Conservation (phyloP, 2,888 invertebrate species). For the Druceiella hillmani region DNA sequence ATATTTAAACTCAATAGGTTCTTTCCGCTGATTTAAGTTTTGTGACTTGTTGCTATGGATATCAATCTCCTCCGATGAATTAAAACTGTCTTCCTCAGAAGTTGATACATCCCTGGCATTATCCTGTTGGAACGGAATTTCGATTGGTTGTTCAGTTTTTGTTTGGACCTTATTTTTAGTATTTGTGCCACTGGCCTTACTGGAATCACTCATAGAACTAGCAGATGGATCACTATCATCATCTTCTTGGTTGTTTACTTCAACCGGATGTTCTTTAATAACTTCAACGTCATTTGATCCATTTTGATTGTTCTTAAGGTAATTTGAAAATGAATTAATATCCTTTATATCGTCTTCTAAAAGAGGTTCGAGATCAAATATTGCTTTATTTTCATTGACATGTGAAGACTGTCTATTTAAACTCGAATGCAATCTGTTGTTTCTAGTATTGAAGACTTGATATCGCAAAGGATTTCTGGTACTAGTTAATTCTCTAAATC, state of each 20-base stretch:
- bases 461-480: too few species aligned
- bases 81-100: too few species aligned
- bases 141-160: constrained; percentile 14
- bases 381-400: constrained; percentile 46
- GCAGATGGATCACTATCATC: constrained; percentile 44
- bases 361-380: constrained; percentile 51
- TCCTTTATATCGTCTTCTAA: constrained; percentile 55
- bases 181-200: constrained; percentile 30
- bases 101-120: too few species aligned
- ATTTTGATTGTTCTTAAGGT: constrained; percentile 41
- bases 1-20: too few species aligned
- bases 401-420: constrained; percentile 24
- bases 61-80: too few species aligned
- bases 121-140: constrained; percentile 10
- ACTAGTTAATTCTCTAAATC: too few species aligned
- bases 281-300: constrained; percentile 51
- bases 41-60: too few species aligned
- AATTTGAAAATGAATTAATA: constrained; percentile 42
- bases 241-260: constrained; percentile 23
- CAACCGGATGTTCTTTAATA: constrained; percentile 38
- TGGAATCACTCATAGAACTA: constrained; percentile 40
- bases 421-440: constrained; percentile 26
- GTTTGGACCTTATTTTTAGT: constrained; percentile 7
- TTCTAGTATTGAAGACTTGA: constrained; percentile 25
- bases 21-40: too few species aligned